These are phyloP conservation scores for Sclerodermus sp. DNA, from an alignment of 2,888 invertebrate genomes.

Conservation along the genomic window DNA sequence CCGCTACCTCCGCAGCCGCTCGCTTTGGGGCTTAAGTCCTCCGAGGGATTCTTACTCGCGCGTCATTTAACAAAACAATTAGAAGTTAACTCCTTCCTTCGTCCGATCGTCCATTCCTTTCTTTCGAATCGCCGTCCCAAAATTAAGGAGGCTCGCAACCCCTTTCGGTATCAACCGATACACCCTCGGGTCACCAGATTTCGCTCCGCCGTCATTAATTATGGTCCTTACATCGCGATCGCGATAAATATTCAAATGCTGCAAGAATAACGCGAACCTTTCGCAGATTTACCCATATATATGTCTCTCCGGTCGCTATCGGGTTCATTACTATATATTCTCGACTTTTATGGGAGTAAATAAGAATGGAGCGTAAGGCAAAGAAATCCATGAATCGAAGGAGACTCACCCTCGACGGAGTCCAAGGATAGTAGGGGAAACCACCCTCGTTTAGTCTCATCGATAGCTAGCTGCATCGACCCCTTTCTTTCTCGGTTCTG, in stretches of 20 bases:
- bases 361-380: too few relatives aligned
- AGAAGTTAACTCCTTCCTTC: conserved; percentile 56
- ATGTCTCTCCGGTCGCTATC: too few relatives aligned
- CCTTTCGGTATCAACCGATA: conserved; percentile 18
- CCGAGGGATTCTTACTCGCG: conserved; percentile 57
- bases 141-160: conserved; percentile 32
- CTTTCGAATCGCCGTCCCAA: conserved; percentile 42
- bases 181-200: conserved; percentile 7
- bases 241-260: too few relatives aligned
- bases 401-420: not conserved
- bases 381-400: too few relatives aligned
- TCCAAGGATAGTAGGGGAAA: conserved; percentile 2
- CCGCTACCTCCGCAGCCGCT: too few relatives aligned
- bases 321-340: too few relatives aligned
- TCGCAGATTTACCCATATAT: too few relatives aligned
- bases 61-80: conserved; percentile 60
- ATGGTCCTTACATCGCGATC: not conserved
- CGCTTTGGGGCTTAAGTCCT: conserved; percentile 55
- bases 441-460: conserved; percentile 15
- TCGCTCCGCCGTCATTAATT: conserved; percentile 12
- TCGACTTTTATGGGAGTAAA: too few relatives aligned
- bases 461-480: conserved; percentile 19
- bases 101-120: conserved; percentile 34
- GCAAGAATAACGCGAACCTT: too few relatives aligned
- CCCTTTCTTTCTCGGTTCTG: not conserved